Evolutionary conservation across 2,797 vertebrate genomes (phyloP).

Genomic region (Calcarius lapponicus): DNA sequence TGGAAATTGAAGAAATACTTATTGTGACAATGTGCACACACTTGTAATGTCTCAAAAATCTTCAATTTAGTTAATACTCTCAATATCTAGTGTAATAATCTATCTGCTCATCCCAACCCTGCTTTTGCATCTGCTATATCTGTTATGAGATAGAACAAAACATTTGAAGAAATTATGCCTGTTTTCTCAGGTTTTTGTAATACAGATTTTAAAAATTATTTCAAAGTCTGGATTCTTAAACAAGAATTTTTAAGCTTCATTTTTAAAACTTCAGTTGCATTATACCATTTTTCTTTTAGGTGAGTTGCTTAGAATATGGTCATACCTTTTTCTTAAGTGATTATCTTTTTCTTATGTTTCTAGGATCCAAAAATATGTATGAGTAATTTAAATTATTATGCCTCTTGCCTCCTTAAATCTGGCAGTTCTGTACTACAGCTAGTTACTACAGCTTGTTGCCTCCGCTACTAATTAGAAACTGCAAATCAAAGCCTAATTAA

Average conservation of each 20-base stretch:
- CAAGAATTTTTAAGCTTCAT: background rate
- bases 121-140: background rate
- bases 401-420: constrained; percentile 7
- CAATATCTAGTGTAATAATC: background rate
- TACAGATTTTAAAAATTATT: background rate
- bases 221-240: background rate
- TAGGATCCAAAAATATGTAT: background rate
- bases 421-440: constrained; percentile 23
- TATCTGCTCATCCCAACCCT: background rate
- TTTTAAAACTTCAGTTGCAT: background rate
- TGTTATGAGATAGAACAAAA: background rate
- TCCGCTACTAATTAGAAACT: constrained; percentile 58
- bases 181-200: background rate
- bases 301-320: background rate
- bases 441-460: background rate
- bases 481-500: constrained; percentile 49
- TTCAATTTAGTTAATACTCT: background rate
- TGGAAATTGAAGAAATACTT: background rate
- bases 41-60: background rate
- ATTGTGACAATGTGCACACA: background rate
- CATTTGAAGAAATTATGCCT: background rate
- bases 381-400: constrained; percentile 20
- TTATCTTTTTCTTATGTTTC: background rate
- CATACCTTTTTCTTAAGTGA: background rate
- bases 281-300: background rate